A percentile compares a stretch with the other conserved stretches of the same genome.
Conservation (phyloP, 2,113 vertebrate species). For the Pantherophis guttatus region DNA sequence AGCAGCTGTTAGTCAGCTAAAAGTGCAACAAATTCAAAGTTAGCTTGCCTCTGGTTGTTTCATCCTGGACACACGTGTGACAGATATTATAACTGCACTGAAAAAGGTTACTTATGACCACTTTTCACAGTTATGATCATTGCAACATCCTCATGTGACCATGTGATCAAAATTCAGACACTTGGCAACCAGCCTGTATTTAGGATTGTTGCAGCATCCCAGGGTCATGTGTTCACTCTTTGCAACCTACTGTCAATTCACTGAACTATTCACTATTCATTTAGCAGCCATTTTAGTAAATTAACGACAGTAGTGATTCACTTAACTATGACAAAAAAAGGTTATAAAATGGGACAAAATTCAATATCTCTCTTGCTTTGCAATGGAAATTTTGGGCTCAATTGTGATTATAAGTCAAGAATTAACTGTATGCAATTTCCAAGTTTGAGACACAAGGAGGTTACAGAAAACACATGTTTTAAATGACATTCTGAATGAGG, state of each 20-base stretch:
- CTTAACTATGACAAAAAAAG: background rate
- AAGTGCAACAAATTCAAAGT: background rate
- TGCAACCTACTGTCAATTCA: background rate
- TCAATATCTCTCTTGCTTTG: background rate
- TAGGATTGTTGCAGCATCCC: background rate
- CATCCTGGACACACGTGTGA: background rate
- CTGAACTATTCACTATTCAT: background rate
- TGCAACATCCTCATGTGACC: background rate
- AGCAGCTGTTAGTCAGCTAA: background rate
- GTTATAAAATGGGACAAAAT: background rate
- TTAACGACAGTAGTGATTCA: too few species aligned
- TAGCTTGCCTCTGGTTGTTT: background rate
- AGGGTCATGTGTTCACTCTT: background rate
- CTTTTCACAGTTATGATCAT: background rate
- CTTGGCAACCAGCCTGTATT: background rate
- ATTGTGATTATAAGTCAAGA: background rate
- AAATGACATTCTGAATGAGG: background rate
- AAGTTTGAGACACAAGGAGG: too few species aligned
- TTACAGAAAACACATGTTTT: background rate
- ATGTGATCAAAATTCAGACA: background rate
- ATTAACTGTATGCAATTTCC: background rate
- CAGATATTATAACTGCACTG: background rate
- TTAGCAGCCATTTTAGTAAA: background rate
- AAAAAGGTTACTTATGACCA: background rate
- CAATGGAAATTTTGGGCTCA: background rate